Evolutionary conservation across 1,140 invertebrate species (phyloP), one percentile per base, ranked within the genome.

Genomic region (Drosophila littoralis): DNA sequence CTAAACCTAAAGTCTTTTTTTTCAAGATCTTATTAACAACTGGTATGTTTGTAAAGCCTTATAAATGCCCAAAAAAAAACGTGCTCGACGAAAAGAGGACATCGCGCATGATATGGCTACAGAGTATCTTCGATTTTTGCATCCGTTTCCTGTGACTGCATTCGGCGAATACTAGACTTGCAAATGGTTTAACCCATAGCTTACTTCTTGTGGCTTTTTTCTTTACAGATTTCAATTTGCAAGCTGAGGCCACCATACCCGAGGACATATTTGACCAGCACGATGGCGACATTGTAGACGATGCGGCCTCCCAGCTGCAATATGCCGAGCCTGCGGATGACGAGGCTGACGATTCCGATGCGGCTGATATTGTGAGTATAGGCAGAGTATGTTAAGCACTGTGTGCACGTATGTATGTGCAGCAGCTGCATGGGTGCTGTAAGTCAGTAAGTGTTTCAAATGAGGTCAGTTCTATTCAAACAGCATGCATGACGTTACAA

Each of bases 201-300:
- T 40, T 10, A 10, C 38, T 32, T 22, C 33, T 52, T 58, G 13
- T 46, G 42, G 13, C 36, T 65, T 74, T 50, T 61, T 55, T 17
- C 51, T 63, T 67, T 54, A 13, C 55, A 91, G 89, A 91, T 85
- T 91, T 91, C 83, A 91, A 91, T 91, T 89, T 91, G 67, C 81
- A 91, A 83, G 88, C 81, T 50, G 89, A 91, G 72, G 79, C 89
- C 61, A 82, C 66, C 69, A 91, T 91, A 80, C 89, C 89, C 51
- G 89, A 91, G 89, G 89, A 91, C 77, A 91, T 91, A 75, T 89
- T 91, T 76, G 89, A 91, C 84, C 89, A 91, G 66, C 76, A 85
- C 68, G 81, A 75, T 73, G 81, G 76, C 17, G 85, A 90, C 66
- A 75, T 77, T 52, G 77, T 38, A 13, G 76, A 73, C 42, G 71